Evolutionary conservation across 2,113 vertebrate genomes (phyloP).

Genomic region (Neoarius graeffei): DNA sequence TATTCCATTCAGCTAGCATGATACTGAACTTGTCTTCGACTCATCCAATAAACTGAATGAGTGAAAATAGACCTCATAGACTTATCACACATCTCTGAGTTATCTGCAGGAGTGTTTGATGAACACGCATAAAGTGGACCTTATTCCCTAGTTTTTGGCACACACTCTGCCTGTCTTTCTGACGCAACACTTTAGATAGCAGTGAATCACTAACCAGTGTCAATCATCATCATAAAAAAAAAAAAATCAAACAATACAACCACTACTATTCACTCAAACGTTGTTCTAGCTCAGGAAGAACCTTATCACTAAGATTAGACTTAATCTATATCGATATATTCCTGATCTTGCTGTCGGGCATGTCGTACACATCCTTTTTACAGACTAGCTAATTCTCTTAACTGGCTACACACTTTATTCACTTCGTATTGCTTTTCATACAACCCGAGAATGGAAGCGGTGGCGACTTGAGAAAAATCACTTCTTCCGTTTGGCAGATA

Average conservation of each 20-base stretch:
- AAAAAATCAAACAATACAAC: background rate
- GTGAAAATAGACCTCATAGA: background rate
- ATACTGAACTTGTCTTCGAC: too few relatives aligned
- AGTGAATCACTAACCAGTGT: constrained; percentile 3
- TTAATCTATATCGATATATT: background rate
- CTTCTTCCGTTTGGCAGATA: background rate
- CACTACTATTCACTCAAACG: background rate
- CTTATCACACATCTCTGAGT: background rate
- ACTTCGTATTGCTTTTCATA: background rate
- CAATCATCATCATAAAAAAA: background rate
- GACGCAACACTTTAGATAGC: background rate
- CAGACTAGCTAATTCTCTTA: background rate
- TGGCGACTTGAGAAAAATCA: too few relatives aligned
- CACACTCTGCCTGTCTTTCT: background rate
- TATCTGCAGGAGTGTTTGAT: constrained; percentile 14
- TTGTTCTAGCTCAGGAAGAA: background rate
- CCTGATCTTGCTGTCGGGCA: background rate
- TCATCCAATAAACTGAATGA: too few relatives aligned
- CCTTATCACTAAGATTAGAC: background rate
- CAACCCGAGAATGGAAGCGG: background rate
- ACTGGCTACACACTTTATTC: background rate
- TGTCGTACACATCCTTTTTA: background rate
- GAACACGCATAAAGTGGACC: background rate
- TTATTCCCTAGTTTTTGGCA: background rate
- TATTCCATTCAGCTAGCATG: too few relatives aligned